Percentiles rank a stretch among this genome's conserved stretches.
Evolutionary conservation across 2,113 vertebrate species (phyloP).

Genomic region (Lepus americanus): DNA sequence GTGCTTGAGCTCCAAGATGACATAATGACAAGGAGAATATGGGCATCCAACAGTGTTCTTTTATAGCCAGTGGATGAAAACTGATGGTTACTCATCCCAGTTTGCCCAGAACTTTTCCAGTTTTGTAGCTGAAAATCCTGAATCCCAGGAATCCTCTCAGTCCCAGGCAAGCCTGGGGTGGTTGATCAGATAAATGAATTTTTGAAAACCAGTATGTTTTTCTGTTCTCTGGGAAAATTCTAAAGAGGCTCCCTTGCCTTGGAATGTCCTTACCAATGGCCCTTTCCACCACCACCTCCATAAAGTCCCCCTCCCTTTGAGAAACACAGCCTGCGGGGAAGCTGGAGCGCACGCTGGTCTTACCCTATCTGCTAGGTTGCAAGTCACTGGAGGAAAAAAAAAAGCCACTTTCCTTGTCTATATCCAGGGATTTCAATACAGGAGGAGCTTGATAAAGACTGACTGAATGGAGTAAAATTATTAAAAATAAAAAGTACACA

Average conservation of each 20-base stretch:
- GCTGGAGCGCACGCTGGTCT: neutral
- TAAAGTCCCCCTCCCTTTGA: neutral
- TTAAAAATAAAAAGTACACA: neutral
- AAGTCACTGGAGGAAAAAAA: neutral
- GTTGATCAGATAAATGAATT: neutral
- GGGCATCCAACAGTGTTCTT: too few relatives aligned
- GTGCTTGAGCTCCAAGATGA: neutral
- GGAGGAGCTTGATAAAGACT: neutral
- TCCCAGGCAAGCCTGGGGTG: neutral
- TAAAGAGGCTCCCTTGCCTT: neutral
- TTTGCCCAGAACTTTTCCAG: neutral
- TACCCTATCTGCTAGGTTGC: too few relatives aligned
- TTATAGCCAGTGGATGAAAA: neutral
- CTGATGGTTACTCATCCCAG: neutral
- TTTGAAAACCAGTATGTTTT: neutral
- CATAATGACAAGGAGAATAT: neutral
- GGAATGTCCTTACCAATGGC: neutral
- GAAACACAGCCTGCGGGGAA: neutral
- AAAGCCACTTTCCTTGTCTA: neutral
- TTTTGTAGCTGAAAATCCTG: neutral
- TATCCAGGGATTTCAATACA: neutral
- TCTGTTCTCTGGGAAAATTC: neutral
- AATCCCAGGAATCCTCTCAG: neutral
- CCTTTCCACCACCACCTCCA: neutral
- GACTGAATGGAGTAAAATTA: neutral